Conservation (phyloP, 1,140 invertebrate genomes). For the Bombus breviceps region DNA sequence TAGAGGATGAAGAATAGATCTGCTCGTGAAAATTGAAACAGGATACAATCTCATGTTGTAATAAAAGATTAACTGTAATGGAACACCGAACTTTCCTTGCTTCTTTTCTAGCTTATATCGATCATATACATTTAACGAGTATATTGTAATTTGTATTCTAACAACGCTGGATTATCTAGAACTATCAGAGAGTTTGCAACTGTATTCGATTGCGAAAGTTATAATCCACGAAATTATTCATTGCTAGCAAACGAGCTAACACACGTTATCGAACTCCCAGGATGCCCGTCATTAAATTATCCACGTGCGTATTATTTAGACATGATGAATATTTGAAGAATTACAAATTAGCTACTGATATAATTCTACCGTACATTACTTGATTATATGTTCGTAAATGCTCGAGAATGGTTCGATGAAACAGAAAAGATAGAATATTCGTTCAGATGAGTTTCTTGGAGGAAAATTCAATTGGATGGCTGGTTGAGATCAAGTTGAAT, state of each 20-base stretch:
- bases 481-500: slow-evolving; percentile 14
- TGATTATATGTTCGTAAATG: not conserved
- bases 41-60: not conserved
- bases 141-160: not conserved
- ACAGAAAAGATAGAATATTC: not conserved
- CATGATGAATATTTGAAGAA: not conserved
- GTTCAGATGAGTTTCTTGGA: slow-evolving; percentile 9
- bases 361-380: not conserved
- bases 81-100: not conserved
- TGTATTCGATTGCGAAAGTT: not conserved
- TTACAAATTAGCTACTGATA: not conserved
- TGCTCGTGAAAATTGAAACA: not conserved
- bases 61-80: not conserved
- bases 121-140: not conserved
- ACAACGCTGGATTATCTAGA: not conserved
- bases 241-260: not conserved
- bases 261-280: not conserved
- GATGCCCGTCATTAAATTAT: not conserved
- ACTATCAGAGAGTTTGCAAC: not conserved
- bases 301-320: not conserved
- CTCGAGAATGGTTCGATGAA: not conserved
- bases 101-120: not conserved
- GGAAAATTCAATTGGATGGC: slow-evolving; percentile 30
- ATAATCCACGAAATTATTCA: not conserved
- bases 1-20: not conserved